phyloP scores from a whole-genome alignment of 2,113 vertebrate genomes.

The Dryoscopus gambensis region DNA sequence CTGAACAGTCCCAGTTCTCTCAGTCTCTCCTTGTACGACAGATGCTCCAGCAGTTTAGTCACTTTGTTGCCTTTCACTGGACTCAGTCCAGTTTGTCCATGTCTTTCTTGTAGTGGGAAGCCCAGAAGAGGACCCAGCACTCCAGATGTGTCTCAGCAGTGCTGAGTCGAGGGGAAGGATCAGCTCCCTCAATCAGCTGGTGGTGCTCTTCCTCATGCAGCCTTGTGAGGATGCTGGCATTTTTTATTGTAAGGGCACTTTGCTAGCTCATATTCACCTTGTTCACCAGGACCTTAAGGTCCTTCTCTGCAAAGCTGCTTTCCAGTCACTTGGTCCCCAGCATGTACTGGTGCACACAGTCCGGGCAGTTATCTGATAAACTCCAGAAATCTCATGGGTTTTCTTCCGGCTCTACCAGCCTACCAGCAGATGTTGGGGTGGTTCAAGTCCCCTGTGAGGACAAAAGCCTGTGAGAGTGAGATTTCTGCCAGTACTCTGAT shows the following conservation, averaged over 20 bases:
- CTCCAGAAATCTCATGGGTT: not conserved
- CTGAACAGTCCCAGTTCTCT: not conserved
- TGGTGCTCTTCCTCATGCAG: not conserved
- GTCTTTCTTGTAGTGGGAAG: not conserved
- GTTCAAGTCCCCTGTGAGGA: not conserved
- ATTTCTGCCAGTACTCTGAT: not conserved
- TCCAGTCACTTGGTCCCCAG: not conserved
- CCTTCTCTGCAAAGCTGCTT: not conserved
- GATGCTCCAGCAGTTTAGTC: not conserved
- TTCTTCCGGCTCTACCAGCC: not conserved
- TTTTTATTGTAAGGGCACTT: not conserved
- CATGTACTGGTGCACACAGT: not conserved
- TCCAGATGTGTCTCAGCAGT: not conserved
- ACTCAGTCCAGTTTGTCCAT: not conserved
- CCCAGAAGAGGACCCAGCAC: not conserved
- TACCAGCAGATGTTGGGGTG: not conserved
- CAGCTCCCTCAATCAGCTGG: not conserved
- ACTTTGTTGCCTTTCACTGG: not conserved
- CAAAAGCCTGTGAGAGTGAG: not conserved
- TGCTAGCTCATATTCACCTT: not conserved
- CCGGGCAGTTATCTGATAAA: accelerated
- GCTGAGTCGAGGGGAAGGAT: not conserved
- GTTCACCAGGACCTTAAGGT: not conserved
- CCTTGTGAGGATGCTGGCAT: accelerated
- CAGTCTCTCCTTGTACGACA: not conserved